phyloP scores from a whole-genome alignment of 53 echinoderm and acorn worm genomes.

The Patiria pectinifera region DNA sequence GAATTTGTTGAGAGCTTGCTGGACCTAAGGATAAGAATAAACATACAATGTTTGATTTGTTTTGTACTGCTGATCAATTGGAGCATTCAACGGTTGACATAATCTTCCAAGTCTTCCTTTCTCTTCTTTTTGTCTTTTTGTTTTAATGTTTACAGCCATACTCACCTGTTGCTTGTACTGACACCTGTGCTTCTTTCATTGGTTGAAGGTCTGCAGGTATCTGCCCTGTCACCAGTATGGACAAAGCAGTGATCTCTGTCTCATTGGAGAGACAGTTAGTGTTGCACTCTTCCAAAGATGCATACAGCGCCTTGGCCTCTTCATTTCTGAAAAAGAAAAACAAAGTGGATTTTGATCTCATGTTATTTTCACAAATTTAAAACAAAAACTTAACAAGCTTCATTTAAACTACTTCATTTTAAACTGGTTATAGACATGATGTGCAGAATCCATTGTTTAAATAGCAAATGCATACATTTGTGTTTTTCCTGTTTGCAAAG shows the following conservation, averaged over 20 bases:
- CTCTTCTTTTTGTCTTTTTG: neutral
- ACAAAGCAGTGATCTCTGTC: slow-evolving; percentile 78
- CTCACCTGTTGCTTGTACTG: slow-evolving; percentile 71
- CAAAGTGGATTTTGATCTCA: neutral
- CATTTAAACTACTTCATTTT: too few species aligned
- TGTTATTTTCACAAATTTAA: neutral
- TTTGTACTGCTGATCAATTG: neutral
- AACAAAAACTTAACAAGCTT: neutral
- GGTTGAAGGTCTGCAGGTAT: slow-evolving; percentile 78
- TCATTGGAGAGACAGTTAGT: slow-evolving; percentile 71
- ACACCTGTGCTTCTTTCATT: slow-evolving; percentile 50
- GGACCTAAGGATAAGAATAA: neutral
- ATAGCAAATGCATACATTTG: too few species aligned
- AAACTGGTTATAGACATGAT: too few species aligned
- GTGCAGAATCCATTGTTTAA: too few species aligned
- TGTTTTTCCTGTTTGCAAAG: too few species aligned
- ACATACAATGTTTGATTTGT: neutral
- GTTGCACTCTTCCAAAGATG: slow-evolving; percentile 67
- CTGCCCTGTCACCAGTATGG: slow-evolving; percentile 83
- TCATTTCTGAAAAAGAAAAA: slow-evolving; percentile 55
- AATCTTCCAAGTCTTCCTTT: neutral
- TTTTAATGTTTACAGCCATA: neutral
- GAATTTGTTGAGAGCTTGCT: slow-evolving; percentile 70
- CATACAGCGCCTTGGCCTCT: slow-evolving; percentile 65
- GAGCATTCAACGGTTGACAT: neutral